Percentiles rank a stretch among this genome's conserved stretches.
Conservation (phyloP, 1,140 invertebrate species). For the Catajapyx aquilonaris region DNA sequence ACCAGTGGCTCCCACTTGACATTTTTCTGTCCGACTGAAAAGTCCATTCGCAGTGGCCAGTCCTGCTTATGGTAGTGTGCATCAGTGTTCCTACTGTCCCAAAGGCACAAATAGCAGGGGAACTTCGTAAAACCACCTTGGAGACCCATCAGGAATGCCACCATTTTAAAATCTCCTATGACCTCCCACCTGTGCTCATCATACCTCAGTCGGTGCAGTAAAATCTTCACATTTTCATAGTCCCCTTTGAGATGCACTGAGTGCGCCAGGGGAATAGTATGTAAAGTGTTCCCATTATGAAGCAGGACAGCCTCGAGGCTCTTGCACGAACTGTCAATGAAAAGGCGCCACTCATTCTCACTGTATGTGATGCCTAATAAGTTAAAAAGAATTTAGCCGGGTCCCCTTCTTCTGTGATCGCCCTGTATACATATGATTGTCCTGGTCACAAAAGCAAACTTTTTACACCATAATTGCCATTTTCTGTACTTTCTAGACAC, state of each 20-base stretch:
- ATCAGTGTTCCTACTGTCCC: slow-evolving; percentile 19
- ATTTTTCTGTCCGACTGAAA: slow-evolving; percentile 15
- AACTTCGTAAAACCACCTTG: slow-evolving; percentile 23
- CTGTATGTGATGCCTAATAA: no score
- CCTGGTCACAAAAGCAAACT: no score
- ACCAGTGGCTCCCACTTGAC: slow-evolving; percentile 8
- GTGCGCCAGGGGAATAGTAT: slow-evolving; percentile 14
- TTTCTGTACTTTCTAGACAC: no score
- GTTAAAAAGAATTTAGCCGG: no score
- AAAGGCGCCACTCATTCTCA: background rate
- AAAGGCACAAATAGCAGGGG: slow-evolving; percentile 20
- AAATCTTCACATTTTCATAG: slow-evolving; percentile 15
- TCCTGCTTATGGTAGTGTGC: slow-evolving; percentile 16
- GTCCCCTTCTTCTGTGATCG: no score
- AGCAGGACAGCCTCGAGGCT: background rate
- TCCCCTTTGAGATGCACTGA: slow-evolving; percentile 17
- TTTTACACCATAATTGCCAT: no score
- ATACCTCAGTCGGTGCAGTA: slow-evolving; percentile 17
- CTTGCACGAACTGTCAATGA: background rate
- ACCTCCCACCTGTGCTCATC: slow-evolving; percentile 16
- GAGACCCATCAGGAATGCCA: slow-evolving; percentile 17
- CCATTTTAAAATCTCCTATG: slow-evolving; percentile 19
- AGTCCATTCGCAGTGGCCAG: slow-evolving; percentile 15
- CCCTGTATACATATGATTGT: no score
- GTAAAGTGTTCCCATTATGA: background rate